Evolutionary conservation across 2,888 invertebrate genomes (phyloP), one percentile per base, ranked within the genome.

Genomic region (Trypoxylon attenuatum): DNA sequence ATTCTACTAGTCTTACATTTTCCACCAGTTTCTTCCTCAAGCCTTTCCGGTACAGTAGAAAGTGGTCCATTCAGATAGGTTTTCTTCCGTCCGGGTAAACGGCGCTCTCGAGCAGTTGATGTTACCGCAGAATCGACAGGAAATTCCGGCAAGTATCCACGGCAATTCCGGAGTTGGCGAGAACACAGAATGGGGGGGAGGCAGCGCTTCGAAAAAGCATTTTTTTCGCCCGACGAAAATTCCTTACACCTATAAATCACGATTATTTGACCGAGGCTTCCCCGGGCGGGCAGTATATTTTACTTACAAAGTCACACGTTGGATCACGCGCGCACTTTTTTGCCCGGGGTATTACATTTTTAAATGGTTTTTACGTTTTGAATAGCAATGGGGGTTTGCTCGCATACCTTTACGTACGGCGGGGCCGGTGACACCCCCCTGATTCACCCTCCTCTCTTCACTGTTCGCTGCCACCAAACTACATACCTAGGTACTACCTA

Each of bases 351-450:
- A 86, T 87, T 86, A 86, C 82, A 85, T 84, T 87, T 87, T 87
- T 87, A 85, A 86, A 87, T 84, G 86, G 85, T 86, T 86, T 86
- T 84, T 86, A 85, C 85, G 84, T 86, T 87, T 87, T 85, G 87
- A 85, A 87, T 86, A 86, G 86, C 84, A 87, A 86, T 86, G 78
- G 84, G 78, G 80, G 80, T 69, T 62, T 62, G 58, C 69, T 57
- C 50, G 65, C 68, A 64, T 73, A 65, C 71, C 66, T 75, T 72
- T 65, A 74, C 71, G 63, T 63, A 52, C 38, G 41, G 38, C 63
- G 50, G 59, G 46, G 47, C 27, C 51, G 21, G 57, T 29, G 46
- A 55, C 18, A 47, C 51, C 8, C 39, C 52, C 38, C 27, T 41
- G 27, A 19, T 4, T 33, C 23, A 29, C 54, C 19, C 53, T 27